Conservation (phyloP, 1,140 invertebrate genomes). For the Uloborus diversus region DNA sequence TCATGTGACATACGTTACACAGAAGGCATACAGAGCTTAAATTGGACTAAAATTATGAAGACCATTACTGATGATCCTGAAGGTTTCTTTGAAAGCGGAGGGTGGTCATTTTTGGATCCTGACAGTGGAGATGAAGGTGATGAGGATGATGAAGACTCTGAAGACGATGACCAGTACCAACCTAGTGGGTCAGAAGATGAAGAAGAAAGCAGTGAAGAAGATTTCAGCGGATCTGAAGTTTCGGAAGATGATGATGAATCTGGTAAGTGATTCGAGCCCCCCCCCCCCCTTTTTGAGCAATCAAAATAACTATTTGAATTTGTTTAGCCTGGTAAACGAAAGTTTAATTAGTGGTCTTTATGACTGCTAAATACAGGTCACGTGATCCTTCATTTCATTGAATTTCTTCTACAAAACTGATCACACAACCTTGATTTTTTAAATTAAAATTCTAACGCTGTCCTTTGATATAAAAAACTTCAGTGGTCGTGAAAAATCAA, state of each 20-base stretch:
- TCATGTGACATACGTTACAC: conserved; percentile 97
- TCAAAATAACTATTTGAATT: too few species aligned
- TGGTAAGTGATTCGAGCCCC: neutral
- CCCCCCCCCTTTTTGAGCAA: neutral
- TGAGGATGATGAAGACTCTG: conserved; percentile 69
- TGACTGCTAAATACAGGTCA: too few species aligned
- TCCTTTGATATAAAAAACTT: too few species aligned
- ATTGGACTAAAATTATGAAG: conserved; percentile 99
- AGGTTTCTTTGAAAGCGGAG: conserved; percentile 97
- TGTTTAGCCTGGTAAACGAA: too few species aligned
- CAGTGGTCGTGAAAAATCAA: too few species aligned
- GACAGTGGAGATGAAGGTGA: conserved; percentile 84
- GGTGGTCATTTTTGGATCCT: conserved; percentile 97
- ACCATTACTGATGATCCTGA: conserved; percentile 98
- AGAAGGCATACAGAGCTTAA: conserved; percentile 97
- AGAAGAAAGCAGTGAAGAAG: conserved; percentile 61
- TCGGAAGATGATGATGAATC: conserved; percentile 48
- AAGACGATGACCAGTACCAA: conserved; percentile 73
- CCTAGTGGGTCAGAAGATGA: conserved; percentile 64
- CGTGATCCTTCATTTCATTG: too few species aligned
- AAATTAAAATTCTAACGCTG: too few species aligned
- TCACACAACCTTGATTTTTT: too few species aligned
- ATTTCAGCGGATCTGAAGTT: conserved; percentile 62
- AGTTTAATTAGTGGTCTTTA: too few species aligned
- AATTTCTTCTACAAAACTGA: too few species aligned